These are phyloP conservation scores for Lineus longissimus DNA, from an alignment of 1,140 invertebrate species.

Conservation along the genomic window DNA sequence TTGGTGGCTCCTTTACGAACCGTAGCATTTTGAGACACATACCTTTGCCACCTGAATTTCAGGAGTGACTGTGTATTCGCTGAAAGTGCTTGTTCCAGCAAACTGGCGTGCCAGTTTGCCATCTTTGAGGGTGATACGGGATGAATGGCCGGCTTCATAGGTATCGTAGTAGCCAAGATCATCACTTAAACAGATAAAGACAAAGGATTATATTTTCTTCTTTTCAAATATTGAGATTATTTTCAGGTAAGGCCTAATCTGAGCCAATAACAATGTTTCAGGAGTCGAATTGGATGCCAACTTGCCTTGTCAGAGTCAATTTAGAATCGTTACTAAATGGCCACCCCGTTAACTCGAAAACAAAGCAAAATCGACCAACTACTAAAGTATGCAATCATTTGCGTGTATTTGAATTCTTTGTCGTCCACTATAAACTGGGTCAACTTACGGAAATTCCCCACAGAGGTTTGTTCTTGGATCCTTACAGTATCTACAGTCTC, in stretches of 20 bases:
- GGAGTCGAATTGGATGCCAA: too few relatives aligned
- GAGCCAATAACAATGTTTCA: too few relatives aligned
- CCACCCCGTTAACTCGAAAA: too few relatives aligned
- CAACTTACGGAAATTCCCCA: neutral
- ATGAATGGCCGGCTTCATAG: neutral
- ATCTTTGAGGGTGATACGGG: slow-evolving; percentile 33
- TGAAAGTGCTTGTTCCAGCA: slow-evolving; percentile 98
- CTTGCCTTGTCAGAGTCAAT: too few relatives aligned
- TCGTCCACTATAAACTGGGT: neutral
- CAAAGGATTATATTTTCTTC: neutral
- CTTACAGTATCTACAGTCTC: neutral
- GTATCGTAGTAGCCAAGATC: neutral
- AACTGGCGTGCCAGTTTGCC: slow-evolving; percentile 82
- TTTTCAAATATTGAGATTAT: neutral
- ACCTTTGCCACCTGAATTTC: slow-evolving; percentile 68
- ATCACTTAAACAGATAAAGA: neutral
- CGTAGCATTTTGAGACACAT: too few relatives aligned
- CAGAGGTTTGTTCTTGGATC: neutral
- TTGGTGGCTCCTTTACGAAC: slow-evolving; percentile 10
- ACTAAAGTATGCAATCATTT: neutral
- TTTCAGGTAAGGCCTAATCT: too few relatives aligned
- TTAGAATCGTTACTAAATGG: too few relatives aligned
- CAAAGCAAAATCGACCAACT: too few relatives aligned
- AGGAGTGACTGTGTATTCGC: slow-evolving; percentile 95
- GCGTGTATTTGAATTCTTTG: neutral